Conservation (phyloP, 2,888 invertebrate species). For the Drosophila helvetica region DNA sequence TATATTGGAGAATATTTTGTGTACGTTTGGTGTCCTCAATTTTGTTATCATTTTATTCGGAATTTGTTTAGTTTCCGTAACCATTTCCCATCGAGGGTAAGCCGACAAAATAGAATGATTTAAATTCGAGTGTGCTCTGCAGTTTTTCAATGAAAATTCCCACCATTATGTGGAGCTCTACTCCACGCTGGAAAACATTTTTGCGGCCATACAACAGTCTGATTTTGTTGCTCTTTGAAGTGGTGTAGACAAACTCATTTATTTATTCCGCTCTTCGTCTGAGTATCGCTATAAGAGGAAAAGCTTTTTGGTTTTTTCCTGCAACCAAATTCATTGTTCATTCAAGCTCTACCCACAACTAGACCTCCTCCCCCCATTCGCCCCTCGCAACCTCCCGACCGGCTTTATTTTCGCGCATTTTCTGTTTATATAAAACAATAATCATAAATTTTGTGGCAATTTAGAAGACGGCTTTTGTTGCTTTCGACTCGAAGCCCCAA, state of each 20-base stretch:
- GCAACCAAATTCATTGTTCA: background rate
- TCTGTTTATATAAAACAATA: slow-evolving; percentile 72
- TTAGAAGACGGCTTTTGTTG: slow-evolving; percentile 57
- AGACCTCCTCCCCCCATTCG: background rate
- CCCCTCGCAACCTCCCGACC: background rate
- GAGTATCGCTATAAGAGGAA: background rate
- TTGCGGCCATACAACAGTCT: background rate
- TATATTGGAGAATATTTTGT: background rate
- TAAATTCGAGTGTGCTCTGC: slow-evolving; percentile 2
- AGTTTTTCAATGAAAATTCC: slow-evolving; percentile 38
- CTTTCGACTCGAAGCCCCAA: slow-evolving; percentile 56
- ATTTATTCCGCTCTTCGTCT: background rate
- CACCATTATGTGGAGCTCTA: background rate
- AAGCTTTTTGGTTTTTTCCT: too few relatives aligned
- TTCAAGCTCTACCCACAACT: background rate
- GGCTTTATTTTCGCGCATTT: slow-evolving; percentile 70
- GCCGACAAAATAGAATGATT: slow-evolving; percentile 21
- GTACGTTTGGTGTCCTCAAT: background rate
- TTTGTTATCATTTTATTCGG: background rate
- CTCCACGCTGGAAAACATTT: background rate
- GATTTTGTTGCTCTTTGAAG: slow-evolving; percentile 2
- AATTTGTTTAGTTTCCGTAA: background rate
- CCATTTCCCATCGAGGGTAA: slow-evolving; percentile 14
- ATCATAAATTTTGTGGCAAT: slow-evolving; percentile 75
- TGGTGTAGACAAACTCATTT: slow-evolving; percentile 1